Percentiles rank a stretch among this genome's conserved stretches.
Evolutionary conservation across 2,113 vertebrate species (phyloP).

Genomic region (Chionis minor): DNA sequence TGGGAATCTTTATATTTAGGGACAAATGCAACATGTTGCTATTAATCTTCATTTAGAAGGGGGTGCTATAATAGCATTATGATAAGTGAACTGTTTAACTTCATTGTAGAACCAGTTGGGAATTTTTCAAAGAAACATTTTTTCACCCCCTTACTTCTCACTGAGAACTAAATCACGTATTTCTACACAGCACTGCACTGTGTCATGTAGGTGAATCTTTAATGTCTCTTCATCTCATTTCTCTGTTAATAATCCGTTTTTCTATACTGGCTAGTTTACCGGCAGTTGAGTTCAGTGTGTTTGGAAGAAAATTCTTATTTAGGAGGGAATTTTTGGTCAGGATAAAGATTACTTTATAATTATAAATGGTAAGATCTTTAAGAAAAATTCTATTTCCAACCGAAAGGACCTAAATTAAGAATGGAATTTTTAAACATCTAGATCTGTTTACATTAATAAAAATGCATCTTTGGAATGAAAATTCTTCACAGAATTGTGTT

Average conservation of each 20-base stretch:
- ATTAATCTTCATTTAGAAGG: constrained; percentile 35
- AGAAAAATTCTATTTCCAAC: background rate
- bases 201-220: background rate
- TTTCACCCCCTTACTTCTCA: background rate
- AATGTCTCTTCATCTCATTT: background rate
- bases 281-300: background rate
- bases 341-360: background rate
- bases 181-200: background rate
- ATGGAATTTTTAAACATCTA: background rate
- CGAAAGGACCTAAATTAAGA: background rate
- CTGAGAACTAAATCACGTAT: background rate
- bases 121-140: constrained; percentile 7
- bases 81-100: constrained; percentile 22
- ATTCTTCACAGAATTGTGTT: background rate
- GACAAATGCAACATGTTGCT: background rate
- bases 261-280: background rate
- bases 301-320: background rate
- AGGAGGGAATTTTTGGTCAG: background rate
- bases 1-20: background rate
- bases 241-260: background rate
- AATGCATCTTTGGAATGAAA: background rate
- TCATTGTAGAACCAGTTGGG: background rate
- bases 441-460: background rate
- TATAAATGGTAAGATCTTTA: background rate
- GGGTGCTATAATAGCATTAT: background rate